Evolutionary conservation across 2,888 invertebrate genomes (phyloP).

Genomic region (Leucoptera coffeella): DNA sequence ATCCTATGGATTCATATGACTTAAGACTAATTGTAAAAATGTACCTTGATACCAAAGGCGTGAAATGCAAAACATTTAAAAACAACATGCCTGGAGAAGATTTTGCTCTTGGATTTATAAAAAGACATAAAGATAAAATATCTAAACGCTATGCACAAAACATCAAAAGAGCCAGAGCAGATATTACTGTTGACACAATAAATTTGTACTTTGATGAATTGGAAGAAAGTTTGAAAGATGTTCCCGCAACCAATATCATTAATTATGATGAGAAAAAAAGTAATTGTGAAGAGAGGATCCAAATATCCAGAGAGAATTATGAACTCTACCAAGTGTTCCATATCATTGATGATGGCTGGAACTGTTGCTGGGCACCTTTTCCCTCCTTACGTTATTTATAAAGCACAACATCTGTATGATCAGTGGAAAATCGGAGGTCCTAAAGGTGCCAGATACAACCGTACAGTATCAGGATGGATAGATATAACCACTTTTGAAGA

Average conservation of each 20-base stretch:
- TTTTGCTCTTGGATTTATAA: constrained; percentile 8
- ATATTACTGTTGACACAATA: constrained; percentile 1
- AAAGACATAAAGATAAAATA: constrained; percentile 9
- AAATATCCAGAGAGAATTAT: constrained; percentile 18
- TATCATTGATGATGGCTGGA: constrained; percentile 19
- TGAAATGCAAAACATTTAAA: constrained; percentile 4
- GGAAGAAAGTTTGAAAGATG: background rate
- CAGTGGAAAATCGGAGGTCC: constrained; percentile 23
- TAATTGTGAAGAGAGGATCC: constrained; percentile 10
- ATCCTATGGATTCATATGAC: constrained; percentile 7
- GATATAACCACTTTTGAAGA: constrained; percentile 14
- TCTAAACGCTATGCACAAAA: constrained; percentile 10
- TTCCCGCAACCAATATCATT: constrained; percentile 1
- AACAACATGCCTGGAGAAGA: constrained; percentile 10
- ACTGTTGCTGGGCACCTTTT: constrained; percentile 16
- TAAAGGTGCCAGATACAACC: constrained; percentile 15
- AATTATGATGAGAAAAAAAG: constrained; percentile 8
- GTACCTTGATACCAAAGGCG: constrained; percentile 7
- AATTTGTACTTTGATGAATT: too few species aligned
- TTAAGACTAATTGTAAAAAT: constrained; percentile 7
- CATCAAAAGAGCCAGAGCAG: constrained; percentile 9
- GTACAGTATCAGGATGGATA: constrained; percentile 19
- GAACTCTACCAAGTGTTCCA: constrained; percentile 14
- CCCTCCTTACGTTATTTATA: constrained; percentile 24
- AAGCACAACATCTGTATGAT: constrained; percentile 16